These are phyloP conservation scores for Hydrozoanthus gracilis DNA, from an alignment of 92 coral and sea anemone species.

Conservation along the genomic window DNA sequence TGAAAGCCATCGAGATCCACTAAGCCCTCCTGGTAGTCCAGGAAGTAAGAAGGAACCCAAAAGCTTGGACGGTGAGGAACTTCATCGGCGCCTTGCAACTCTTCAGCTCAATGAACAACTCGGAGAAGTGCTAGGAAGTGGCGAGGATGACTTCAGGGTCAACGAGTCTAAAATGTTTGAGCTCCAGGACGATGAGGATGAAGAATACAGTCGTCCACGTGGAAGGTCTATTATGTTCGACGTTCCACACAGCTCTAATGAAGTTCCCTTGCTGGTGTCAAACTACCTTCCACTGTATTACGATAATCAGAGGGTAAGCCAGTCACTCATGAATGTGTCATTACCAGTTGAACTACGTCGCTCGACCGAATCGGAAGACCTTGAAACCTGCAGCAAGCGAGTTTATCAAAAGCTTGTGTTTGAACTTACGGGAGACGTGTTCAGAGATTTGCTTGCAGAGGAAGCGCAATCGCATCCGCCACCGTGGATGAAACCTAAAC, in stretches of 20 bases:
- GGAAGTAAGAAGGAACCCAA: conserved; percentile 61
- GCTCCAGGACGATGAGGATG: conserved; percentile 71
- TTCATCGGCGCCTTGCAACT: conserved; percentile 70
- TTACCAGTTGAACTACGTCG: conserved; percentile 76
- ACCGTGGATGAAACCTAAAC: conserved; percentile 94
- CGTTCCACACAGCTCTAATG: conserved; percentile 83
- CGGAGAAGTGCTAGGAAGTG: conserved; percentile 56
- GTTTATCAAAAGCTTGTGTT: conserved; percentile 83
- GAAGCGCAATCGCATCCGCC: conserved; percentile 79
- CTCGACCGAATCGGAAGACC: conserved; percentile 70
- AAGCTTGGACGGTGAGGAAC: conserved; percentile 70
- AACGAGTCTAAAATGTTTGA: conserved; percentile 62
- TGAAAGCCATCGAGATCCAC: conserved; percentile 56
- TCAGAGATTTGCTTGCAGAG: conserved; percentile 78
- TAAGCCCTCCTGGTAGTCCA: conserved; percentile 84
- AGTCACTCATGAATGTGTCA: conserved; percentile 62
- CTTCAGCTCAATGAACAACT: conserved; percentile 75
- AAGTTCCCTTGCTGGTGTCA: conserved; percentile 74
- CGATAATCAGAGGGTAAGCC: conserved; percentile 69
- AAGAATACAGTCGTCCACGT: conserved; percentile 66
- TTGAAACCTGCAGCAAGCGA: conserved; percentile 73
- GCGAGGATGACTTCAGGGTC: conserved; percentile 65
- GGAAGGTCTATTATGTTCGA: conserved; percentile 80
- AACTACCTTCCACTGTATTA: conserved; percentile 68
- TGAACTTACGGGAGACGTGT: conserved; percentile 86